A percentile compares a stretch with the other conserved stretches of the same genome.
Evolutionary conservation across 2,888 invertebrate species (phyloP).

Genomic region (Cataglyphis albicans): DNA sequence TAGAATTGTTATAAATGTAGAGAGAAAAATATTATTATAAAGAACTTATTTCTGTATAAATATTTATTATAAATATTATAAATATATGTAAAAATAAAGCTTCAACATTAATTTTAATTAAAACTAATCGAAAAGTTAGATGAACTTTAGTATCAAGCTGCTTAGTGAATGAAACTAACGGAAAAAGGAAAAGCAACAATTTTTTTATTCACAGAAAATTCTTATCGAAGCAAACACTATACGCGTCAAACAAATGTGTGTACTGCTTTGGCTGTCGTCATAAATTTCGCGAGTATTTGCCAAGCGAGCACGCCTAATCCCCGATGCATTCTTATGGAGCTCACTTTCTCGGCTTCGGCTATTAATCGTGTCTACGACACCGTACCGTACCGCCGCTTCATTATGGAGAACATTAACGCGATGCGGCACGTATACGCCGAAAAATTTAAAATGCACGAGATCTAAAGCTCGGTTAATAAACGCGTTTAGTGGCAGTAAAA

Average conservation of each 20-base stretch:
- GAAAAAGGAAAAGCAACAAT: neutral
- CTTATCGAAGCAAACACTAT: neutral
- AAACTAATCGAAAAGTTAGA: slow-evolving; percentile 11
- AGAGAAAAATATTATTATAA: neutral
- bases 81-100: neutral
- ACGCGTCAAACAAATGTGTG: slow-evolving; percentile 34
- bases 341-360: slow-evolving; percentile 43
- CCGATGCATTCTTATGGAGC: slow-evolving; percentile 43
- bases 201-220: neutral
- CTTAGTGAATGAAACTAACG: neutral
- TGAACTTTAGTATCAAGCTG: neutral
- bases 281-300: slow-evolving; percentile 41
- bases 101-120: slow-evolving; percentile 14
- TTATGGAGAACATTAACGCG: slow-evolving; percentile 50
- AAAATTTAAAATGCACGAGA: slow-evolving; percentile 56
- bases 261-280: neutral
- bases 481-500: slow-evolving; percentile 62
- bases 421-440: slow-evolving; percentile 47
- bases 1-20: neutral
- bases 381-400: slow-evolving; percentile 46
- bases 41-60: neutral
- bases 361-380: slow-evolving; percentile 52
- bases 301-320: slow-evolving; percentile 36
- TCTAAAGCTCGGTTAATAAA: slow-evolving; percentile 59
- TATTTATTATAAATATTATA: neutral